These are phyloP conservation scores for Hypomecis punctinalis DNA, from an alignment of 2,888 invertebrate genomes.

Conservation along the genomic window DNA sequence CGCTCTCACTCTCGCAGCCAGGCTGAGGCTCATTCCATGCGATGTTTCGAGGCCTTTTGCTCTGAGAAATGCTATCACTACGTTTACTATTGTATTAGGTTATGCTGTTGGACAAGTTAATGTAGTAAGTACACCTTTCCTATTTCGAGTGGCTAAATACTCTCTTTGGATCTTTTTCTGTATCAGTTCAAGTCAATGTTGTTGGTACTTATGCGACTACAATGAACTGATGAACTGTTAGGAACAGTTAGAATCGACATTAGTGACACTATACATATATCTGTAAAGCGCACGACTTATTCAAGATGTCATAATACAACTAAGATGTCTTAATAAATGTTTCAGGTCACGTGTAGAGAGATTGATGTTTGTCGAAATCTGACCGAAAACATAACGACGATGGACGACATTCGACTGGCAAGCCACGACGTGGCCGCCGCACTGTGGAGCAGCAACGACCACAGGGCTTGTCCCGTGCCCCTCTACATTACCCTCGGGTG, in stretches of 20 bases:
- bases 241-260: no score
- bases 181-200: no score
- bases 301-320: no score
- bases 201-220: no score
- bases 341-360: slow-evolving; percentile 77
- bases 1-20: slow-evolving; percentile 92
- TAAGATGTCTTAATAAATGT: no score
- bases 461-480: slow-evolving; percentile 93
- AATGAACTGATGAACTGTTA: no score
- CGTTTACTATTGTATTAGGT: slow-evolving; percentile 93
- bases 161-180: no score
- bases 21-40: slow-evolving; percentile 93
- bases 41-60: slow-evolving; percentile 94
- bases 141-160: no score
- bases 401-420: slow-evolving; percentile 77
- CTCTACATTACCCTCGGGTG: slow-evolving; percentile 95
- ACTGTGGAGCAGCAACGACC: slow-evolving; percentile 84
- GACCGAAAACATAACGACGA: slow-evolving; percentile 79
- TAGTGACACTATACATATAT: no score
- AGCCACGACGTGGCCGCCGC: slow-evolving; percentile 63
- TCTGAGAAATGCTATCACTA: slow-evolving; percentile 92
- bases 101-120: slow-evolving; percentile 97
- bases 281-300: no score
- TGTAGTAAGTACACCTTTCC: slow-evolving; percentile 89
- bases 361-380: slow-evolving; percentile 72